Conservation (phyloP, 2,797 vertebrate species). For the Nannoperca obscura region DNA sequence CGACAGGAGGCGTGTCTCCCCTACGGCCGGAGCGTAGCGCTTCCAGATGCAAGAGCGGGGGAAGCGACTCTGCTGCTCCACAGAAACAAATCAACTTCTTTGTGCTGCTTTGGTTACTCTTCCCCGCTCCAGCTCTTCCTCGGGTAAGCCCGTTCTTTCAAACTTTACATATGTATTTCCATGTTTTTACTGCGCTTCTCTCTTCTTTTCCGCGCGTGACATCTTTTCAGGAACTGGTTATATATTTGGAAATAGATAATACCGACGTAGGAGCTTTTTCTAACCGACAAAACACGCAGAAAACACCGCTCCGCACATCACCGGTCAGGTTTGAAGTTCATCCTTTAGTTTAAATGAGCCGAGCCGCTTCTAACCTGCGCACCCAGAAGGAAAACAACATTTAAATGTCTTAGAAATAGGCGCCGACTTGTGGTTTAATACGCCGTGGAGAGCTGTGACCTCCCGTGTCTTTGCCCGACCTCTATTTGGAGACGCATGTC, state of each 20-base stretch:
- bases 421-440: slow-evolving; percentile 51
- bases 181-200: not conserved
- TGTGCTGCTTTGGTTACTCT: slow-evolving; percentile 72
- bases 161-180: slow-evolving; percentile 36
- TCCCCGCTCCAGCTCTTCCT: slow-evolving; percentile 50
- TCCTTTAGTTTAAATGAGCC: slow-evolving; percentile 14
- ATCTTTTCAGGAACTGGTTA: slow-evolving; percentile 1
- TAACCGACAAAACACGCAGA: slow-evolving; percentile 14
- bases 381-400: not conserved
- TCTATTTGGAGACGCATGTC: slow-evolving; percentile 67
- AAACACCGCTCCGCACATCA: slow-evolving; percentile 16
- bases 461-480: slow-evolving; percentile 65
- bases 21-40: slow-evolving; percentile 74
- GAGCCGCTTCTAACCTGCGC: not conserved
- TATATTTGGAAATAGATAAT: slow-evolving; percentile 8
- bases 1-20: slow-evolving; percentile 92
- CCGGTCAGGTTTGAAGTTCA: slow-evolving; percentile 46
- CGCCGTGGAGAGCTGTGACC: slow-evolving; percentile 67
- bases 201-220: not conserved
- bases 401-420: slow-evolving; percentile 22
- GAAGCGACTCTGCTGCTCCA: slow-evolving; percentile 71
- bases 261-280: slow-evolving; percentile 8
- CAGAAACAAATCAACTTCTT: slow-evolving; percentile 81
- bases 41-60: slow-evolving; percentile 67
- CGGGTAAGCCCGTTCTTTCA: slow-evolving; percentile 72